Evolutionary conservation across 2,888 invertebrate genomes (phyloP), one percentile per base, ranked within the genome.

Genomic region (Tenthredo mesomela): DNA sequence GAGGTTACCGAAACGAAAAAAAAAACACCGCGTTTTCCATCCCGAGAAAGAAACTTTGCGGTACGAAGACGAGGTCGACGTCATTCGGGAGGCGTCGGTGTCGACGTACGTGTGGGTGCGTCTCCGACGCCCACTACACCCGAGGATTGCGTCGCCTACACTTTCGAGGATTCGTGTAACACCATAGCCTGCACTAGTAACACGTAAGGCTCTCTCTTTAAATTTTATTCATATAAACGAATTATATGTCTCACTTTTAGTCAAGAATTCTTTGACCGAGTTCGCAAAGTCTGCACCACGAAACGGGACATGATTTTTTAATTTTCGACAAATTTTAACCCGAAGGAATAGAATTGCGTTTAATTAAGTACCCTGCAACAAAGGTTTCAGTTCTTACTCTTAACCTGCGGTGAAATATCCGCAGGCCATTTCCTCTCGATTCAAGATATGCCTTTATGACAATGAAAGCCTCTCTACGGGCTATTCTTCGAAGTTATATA

Each of bases 11-110:
- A 94, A 85, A 94, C 94, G 86, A 93, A 94, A 88, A 89, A 94
- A 88, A 95, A 94, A 89, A 95, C 94, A 70, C 96, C 96, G 84
- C 95, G 95, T 89, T 96, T 96, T 91, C 96, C 96, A 0, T 96
- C 96, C 0, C 94, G 96, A 70, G 96, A 96, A 90, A 94, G 96
- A 87, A 95, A 96, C 91, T 95, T 95, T 89, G 96, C 96, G 61
- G 95, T 96, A 70, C 93, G 96, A 84, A 94, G 96, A 87, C 95
- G 95, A 87, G 91, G 90, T 0, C 87, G 89, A 2, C 86, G 91
- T 84, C 88, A 89, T 61, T 87, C 88, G 77, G 86, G 65, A 67
- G 75, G 90, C 93, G 86, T 89, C 93, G 54, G 93, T 94, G 1
- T 93, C 40, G 58, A 58, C 25, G 25, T 73, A 94, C 86, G 93